Base-by-base conservation (phyloP, 2,113 vertebrate species). In the Cryptomyrus ogoouensis region DNA sequence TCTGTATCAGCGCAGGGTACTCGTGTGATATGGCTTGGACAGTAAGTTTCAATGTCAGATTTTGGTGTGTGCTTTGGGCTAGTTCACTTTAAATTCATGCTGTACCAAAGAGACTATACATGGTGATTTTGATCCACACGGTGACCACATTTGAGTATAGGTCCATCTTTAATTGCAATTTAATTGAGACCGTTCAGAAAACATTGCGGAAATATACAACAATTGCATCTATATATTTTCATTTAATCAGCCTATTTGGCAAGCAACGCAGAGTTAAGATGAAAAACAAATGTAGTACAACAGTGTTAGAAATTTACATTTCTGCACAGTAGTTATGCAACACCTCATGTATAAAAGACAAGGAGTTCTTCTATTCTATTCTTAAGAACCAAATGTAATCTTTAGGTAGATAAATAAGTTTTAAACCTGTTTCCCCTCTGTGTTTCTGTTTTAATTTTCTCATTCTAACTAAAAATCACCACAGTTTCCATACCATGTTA, bases 371-470 rank as follows among this genome's bases (percentile, higher is more conserved):
- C n/a, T 27, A 27, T 10, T 66, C n/a, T 31, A 3, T 66, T 27
- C 8, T 58, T 58, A 84, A 91, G 93, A 93, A 95, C 95, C 95
- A 95, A 96, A 96, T 96, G 95, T 95, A 94, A 95, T 93, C 92
- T 93, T 94, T 93, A 92, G 94, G 62, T 66, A 94, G 95, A 93
- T 89, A 95, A 94, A 93, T 89, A 95, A 93, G 93, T n/a, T 62
- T 95, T 94, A 94, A 93, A 93, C 92, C 90, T 88, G 31, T 70
- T 13, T n/a, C 46, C 46, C 12, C 10, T 10, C 39, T 44, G 42
- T 27, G 31, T 13, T 70, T 8, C 39, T 31, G 12, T 70, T 88
- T 70, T 49, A 10, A 27, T 21, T 17, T 19, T 89, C 21, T 31
- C 5, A 15, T 27, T 35, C 39, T 77, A 27, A 50, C 49, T 7